phyloP scores from a whole-genome alignment of 1,140 invertebrate species.

The Tribolium castaneum region DNA sequence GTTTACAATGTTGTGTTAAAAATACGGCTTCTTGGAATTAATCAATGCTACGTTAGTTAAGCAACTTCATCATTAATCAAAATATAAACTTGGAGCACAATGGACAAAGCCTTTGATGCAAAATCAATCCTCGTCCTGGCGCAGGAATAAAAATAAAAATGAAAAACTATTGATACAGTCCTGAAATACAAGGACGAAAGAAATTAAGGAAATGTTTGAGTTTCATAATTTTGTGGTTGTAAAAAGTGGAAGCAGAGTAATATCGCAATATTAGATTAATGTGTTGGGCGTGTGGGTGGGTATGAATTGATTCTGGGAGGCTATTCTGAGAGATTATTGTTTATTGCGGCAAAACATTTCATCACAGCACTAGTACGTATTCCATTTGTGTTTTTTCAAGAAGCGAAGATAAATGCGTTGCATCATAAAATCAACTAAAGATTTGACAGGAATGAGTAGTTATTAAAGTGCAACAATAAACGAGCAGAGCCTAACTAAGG shows the following conservation, averaged over 20 bases:
- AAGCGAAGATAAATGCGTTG: background rate
- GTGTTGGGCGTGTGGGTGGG: background rate
- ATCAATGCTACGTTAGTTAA: background rate
- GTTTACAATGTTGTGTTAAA: background rate
- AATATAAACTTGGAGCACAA: background rate
- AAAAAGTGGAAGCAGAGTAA: background rate
- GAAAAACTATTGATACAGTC: too few relatives aligned
- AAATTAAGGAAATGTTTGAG: too few relatives aligned
- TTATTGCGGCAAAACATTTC: background rate
- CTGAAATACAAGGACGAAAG: too few relatives aligned
- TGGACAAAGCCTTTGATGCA: background rate
- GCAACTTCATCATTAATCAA: conserved; percentile 8
- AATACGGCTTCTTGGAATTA: background rate
- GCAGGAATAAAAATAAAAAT: too few relatives aligned
- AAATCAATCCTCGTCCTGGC: background rate
- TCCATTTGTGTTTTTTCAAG: background rate
- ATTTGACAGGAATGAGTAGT: background rate
- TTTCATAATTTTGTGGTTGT: too few relatives aligned
- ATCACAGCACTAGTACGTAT: background rate
- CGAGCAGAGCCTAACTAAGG: background rate
- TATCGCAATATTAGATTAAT: background rate
- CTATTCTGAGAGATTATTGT: background rate
- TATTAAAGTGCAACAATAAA: background rate
- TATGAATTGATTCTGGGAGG: conserved; percentile 1
- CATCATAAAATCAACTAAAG: background rate